Evolutionary conservation across 2,888 invertebrate genomes (phyloP), one percentile per base, ranked within the genome.

Genomic region (Aquatica leii): DNA sequence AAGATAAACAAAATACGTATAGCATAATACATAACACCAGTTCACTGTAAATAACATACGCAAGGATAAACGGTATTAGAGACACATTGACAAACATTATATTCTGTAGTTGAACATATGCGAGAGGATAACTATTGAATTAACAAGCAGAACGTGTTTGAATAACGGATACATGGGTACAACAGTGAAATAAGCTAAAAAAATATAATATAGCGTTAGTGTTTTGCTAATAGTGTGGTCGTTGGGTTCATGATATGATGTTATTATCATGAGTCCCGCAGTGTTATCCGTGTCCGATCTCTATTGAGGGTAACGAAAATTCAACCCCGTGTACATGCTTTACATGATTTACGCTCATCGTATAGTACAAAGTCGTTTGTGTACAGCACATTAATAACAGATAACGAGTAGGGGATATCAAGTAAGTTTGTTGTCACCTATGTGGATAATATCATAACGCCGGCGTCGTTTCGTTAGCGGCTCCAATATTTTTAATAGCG

Each of bases 231-330:
- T 61, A 58, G 60, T 56, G 58, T 61, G 58, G 65, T 61, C 61
- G 61, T 65, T 63, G 52, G 57, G 48, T 60, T 43, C 57, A 62
- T 65, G 59, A 64, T 59, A 57, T 69, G 67, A 67, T 67, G 64
- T 67, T 69, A 69, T 69, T 67, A 68, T 67, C 69, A 61, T 63
- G 54, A 66, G 59, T 66, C 66, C 66, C 66, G 69, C 67, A 67
- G 65, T 63, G 66, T 59, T 69, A 69, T 69, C 69, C 58, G 51
- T 46, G 59, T 59, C 63, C 63, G 67, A 69, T 69, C 69, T 69
- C 63, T 66, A 69, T 69, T 66, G 67, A 69, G 65, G 63, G 61
- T 51, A 57, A 65, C 65, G 69, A 60, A 67, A 69, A 69, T 69
- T 69, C 65, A 66, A 59, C 50, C 62, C 59, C 59, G 49, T 61